A percentile compares a stretch with the other conserved stretches of the same genome.
Conservation (phyloP, 2,113 vertebrate species). For the Caretta caretta region DNA sequence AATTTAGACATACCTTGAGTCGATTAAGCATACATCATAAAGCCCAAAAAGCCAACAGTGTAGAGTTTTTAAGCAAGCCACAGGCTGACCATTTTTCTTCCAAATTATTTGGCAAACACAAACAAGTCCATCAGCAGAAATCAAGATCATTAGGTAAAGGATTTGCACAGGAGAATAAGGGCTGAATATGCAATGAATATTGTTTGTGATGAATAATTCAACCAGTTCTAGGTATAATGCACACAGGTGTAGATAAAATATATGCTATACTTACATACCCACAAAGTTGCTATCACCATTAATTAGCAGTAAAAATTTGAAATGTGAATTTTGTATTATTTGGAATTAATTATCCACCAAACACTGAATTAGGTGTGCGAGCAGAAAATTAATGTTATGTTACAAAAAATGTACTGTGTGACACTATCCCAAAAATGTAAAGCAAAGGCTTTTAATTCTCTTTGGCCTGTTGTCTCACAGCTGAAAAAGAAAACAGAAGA, state of each 20-base stretch:
- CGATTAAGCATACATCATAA: background rate
- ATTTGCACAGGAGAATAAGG: background rate
- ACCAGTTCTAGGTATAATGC: background rate
- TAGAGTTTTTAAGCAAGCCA: fast-evolving
- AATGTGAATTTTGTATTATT: background rate
- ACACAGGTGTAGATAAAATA: background rate
- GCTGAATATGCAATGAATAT: background rate
- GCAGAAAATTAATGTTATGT: background rate
- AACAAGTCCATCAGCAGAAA: background rate
- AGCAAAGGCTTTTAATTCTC: background rate
- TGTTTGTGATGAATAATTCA: background rate
- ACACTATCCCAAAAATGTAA: background rate
- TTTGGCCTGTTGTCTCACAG: background rate
- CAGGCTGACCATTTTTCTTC: background rate
- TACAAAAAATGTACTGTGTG: background rate
- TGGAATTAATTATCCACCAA: background rate
- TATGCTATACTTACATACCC: background rate
- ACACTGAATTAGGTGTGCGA: background rate
- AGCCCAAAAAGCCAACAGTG: background rate
- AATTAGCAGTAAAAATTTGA: background rate
- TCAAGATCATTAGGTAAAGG: background rate
- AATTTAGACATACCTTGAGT: background rate
- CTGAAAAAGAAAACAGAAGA: background rate
- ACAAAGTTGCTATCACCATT: background rate
- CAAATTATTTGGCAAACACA: background rate